Evolutionary conservation across 2,113 vertebrate species (phyloP).

Genomic region (Gallinago undulata): DNA sequence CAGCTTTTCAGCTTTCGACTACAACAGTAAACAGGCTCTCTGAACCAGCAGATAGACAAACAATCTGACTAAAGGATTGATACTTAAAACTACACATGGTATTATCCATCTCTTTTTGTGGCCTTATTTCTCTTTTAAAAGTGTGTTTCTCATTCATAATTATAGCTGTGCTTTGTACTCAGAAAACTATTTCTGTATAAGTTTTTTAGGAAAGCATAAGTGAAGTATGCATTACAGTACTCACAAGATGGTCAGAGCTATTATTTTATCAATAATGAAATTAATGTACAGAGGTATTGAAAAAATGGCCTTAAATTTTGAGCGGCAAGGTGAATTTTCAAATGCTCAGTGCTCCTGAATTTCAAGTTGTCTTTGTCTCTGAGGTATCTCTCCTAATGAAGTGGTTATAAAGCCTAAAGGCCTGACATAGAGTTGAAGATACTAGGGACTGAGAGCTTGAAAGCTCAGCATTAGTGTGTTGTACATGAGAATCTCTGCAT

Average conservation of each 20-base stretch:
- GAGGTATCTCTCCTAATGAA: neutral
- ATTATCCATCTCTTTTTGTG: neutral
- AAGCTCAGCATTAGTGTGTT: neutral
- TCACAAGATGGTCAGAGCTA: neutral
- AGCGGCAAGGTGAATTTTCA: neutral
- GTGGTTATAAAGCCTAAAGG: neutral
- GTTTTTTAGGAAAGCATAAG: neutral
- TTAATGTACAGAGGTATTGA: neutral
- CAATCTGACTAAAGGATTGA: neutral
- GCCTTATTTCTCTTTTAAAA: neutral
- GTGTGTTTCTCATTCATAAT: neutral
- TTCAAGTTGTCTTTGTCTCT: neutral
- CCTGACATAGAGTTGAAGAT: neutral
- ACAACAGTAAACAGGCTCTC: constrained; percentile 20
- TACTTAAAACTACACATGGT: neutral
- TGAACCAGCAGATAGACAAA: constrained; percentile 10
- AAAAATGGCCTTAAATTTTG: neutral
- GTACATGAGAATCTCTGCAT: neutral
- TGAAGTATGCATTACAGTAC: neutral
- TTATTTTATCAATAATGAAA: neutral
- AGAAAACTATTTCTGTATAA: neutral
- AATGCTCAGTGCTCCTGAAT: neutral
- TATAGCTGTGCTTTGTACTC: neutral
- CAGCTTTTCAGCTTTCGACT: constrained; percentile 11
- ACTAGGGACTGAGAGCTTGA: neutral